These are phyloP conservation scores for Misgurnus anguillicaudatus DNA, from an alignment of 2,113 vertebrate species.

Conservation along the genomic window DNA sequence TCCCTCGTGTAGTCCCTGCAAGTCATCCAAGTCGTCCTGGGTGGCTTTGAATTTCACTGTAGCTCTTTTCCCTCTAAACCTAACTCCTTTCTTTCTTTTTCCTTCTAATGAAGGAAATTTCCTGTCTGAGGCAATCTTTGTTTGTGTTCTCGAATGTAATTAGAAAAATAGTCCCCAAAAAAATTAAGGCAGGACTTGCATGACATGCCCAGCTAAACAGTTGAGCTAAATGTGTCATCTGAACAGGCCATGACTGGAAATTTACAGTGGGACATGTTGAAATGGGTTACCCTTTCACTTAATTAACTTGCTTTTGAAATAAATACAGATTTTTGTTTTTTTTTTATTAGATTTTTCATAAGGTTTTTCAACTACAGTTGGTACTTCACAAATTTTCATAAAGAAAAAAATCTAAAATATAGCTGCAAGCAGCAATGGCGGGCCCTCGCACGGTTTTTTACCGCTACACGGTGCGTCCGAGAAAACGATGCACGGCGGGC, in stretches of 20 bases:
- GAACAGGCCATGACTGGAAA: constrained; percentile 45
- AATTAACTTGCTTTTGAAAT: constrained; percentile 3
- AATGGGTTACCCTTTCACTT: constrained; percentile 17
- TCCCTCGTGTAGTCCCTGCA: constrained; percentile 59
- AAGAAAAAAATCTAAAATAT: too few species aligned
- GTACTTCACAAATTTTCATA: too few species aligned
- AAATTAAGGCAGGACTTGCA: background rate
- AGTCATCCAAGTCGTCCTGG: constrained; percentile 64
- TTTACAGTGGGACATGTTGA: constrained; percentile 43
- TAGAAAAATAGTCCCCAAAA: constrained; percentile 20
- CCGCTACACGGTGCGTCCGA: too few species aligned
- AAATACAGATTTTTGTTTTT: constrained; percentile 2
- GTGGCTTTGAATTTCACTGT: constrained; percentile 66
- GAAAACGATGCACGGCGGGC: too few species aligned
- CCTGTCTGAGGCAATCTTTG: constrained; percentile 35
- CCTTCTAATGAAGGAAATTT: constrained; percentile 61
- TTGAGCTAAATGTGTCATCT: constrained; percentile 29
- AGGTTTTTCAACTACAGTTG: too few species aligned
- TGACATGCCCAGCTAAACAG: constrained; percentile 48
- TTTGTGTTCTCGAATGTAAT: constrained; percentile 18
- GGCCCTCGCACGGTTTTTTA: too few species aligned
- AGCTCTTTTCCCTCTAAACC: constrained; percentile 34
- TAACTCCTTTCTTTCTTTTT: constrained; percentile 47
- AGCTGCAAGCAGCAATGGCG: too few species aligned
- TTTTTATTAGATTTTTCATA: constrained; percentile 10